Conservation (phyloP, 2,113 vertebrate genomes). For the Serilophus lunatus region DNA sequence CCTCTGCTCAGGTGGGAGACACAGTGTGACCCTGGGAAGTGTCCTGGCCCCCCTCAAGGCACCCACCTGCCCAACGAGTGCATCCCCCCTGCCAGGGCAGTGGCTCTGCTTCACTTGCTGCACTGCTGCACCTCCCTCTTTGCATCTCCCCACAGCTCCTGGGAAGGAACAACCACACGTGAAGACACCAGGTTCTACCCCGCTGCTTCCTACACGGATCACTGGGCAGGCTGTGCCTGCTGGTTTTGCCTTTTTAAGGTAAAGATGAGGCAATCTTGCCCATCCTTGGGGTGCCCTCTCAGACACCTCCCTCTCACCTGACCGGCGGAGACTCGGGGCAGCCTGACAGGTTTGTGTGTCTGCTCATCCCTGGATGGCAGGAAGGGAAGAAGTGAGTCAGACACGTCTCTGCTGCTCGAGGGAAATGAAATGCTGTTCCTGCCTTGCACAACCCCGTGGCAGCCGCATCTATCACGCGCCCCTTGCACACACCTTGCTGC, state of each 20-base stretch:
- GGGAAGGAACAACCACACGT: background rate
- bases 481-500: background rate
- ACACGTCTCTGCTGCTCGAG: background rate
- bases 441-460: background rate
- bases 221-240: rapidly evolving
- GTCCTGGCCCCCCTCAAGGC: background rate
- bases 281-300: background rate
- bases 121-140: background rate
- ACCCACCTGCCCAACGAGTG: rapidly evolving
- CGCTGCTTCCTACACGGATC: background rate
- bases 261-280: background rate
- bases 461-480: background rate
- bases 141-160: background rate
- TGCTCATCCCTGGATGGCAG: background rate
- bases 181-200: background rate
- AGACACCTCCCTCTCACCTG: constrained; percentile 45
- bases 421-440: background rate
- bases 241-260: background rate
- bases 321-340: background rate
- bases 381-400: constrained; percentile 15
- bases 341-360: background rate
- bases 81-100: rapidly evolving
- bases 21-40: background rate
- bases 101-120: rapidly evolving
- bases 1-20: background rate